Conservation (phyloP, 2,888 invertebrate genomes). For the Lasioglossum marginatum region DNA sequence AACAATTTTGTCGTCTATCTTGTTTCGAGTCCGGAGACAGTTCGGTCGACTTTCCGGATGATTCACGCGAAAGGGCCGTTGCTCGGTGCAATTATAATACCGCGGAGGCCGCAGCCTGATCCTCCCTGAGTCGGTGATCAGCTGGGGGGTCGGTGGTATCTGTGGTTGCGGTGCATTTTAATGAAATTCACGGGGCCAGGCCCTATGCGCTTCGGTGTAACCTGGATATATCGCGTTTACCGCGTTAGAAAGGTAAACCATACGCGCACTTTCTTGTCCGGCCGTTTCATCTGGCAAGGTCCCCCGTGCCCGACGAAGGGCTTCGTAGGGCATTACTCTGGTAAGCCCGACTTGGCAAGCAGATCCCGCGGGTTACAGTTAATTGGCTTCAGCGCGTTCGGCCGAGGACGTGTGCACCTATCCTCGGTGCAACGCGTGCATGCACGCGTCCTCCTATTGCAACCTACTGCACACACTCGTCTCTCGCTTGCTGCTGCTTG, state of each 20-base stretch:
- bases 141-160: constrained; percentile 9
- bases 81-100: constrained; percentile 28
- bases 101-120: constrained; percentile 11
- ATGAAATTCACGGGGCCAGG: constrained; percentile 59
- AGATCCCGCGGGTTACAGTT: constrained; percentile 79
- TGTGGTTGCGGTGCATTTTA: constrained; percentile 49
- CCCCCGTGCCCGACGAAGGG: constrained; percentile 67
- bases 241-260: constrained; percentile 64
- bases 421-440: constrained; percentile 50
- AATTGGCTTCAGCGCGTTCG: constrained; percentile 77
- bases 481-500: neutral
- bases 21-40: neutral
- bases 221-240: constrained; percentile 52
- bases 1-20: too few relatives aligned
- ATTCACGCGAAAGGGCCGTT: neutral
- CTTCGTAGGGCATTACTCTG: constrained; percentile 76
- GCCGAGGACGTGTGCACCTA: constrained; percentile 60
- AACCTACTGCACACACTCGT: constrained; percentile 18
- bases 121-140: constrained; percentile 17
- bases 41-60: neutral
- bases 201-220: constrained; percentile 19
- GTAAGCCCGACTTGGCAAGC: constrained; percentile 77
- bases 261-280: constrained; percentile 65
- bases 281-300: constrained; percentile 59
- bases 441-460: constrained; percentile 29